Evolutionary conservation across 2,888 invertebrate species (phyloP), one percentile per base, ranked within the genome.

Genomic region (Achlya flavicornis): DNA sequence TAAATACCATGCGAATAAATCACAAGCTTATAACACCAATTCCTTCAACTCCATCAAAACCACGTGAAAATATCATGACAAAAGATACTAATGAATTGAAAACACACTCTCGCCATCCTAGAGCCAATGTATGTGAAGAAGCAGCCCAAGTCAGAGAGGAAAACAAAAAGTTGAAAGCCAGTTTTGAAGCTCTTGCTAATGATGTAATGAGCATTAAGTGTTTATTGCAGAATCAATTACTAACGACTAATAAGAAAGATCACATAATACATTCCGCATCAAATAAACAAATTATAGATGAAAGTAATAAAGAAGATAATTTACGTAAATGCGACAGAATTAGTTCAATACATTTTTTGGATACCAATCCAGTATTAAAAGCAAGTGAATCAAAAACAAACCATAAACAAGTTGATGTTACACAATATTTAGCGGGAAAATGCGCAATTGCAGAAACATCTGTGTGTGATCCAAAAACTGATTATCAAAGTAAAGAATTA

Each of bases 21-120:
- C 73, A 75, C 61, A 69, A 67, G 19, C 66, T 84, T 43, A 72
- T 92, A 65, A 85, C 91, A 11, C 92, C 92, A 33, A 79, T 91
- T 61, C 91, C 92, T 26, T 71, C 66, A 62, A 84, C 87, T 41
- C 90, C 91, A 35, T 70, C 68, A 58, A 80, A 69, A 65, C 62
- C 75, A 35, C 67, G 59, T 48, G 65, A 63, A 35, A 41, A 61
- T 58, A 65, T 60, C 59, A 38, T 58, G 4, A 53, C 53, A 62
- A 65, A 60, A 38, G 46, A 43, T 57, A 61, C 57, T 14, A 61
- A 61, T 14, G 59, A 63, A 35, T 26, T 61, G 35, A 19, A 33
- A 41, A 63, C 67, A 48, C 61, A 62, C n/a, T 53, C 61, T 16
- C 38, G 63, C 60, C 65, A 70, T 46, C 26, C 38, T 3, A 33